Evolutionary conservation across 37 sponge, comb jelly and placozoan genomes (phyloP), one percentile per base, ranked within the genome.

Genomic region (Diacarnus erythraeanus): DNA sequence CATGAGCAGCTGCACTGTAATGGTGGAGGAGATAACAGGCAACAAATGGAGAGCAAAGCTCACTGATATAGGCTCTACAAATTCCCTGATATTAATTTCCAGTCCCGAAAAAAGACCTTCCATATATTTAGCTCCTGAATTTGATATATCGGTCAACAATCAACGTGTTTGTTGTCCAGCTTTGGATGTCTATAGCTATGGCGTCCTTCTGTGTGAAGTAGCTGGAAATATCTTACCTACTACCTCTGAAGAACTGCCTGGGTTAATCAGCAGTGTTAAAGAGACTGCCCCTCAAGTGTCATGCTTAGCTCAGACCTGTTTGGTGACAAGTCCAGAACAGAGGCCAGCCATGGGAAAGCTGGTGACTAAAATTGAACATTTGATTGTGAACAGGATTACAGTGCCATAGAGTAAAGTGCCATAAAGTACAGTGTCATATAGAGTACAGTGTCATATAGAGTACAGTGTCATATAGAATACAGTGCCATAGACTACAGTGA

Each of bases 151-250:
- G 51, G 51, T 6, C 10, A 39, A 3, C 22, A 6, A 21, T 26
- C 21, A 2, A n/a, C 54, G 59, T 3, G 39, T 20, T 1, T 85
- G 73, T 3, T 57, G 56, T 18, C 79, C 85, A 22, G 77, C 86
- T 38, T 36, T 78, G 0, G 91, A 90, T 71, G 86, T 90, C n/a
- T 85, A 78, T 74, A 90, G 91, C 64, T 90, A 78, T 81, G 91
- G 91, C 9, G 58, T 85, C 0, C 59, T 84, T 15, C 18, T 85
- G 59, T 44, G 74, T 17, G 91, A 90, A 77, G 70, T 85, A 12
- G 42, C 41, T 38, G 6, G 3, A 17, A 36, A 40, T 51, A 38
- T 23, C 3, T 36, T 76, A 23, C 38, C 61, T 22, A 63, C 38
- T 23, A 0, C 40, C 4, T 6, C 61, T 25, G 6, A 25, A n/a